These are phyloP conservation scores for Halictus quadricinctus DNA, from an alignment of 2,888 invertebrate genomes.

Conservation along the genomic window DNA sequence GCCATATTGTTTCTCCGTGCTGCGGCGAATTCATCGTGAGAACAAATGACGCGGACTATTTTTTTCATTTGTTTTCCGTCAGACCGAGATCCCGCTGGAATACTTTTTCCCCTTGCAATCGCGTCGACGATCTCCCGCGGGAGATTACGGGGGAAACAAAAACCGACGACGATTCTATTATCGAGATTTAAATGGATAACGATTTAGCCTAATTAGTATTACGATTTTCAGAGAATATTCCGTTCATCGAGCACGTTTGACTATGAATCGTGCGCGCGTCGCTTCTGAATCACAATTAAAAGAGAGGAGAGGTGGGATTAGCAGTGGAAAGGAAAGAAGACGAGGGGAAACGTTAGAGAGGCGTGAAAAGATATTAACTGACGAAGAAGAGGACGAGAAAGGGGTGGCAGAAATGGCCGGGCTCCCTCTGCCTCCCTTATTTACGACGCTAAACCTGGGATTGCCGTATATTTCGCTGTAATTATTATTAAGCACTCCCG, in stretches of 20 bases:
- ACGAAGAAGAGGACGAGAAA: constrained; percentile 28
- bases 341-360: not conserved
- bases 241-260: not conserved
- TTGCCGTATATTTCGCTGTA: constrained; percentile 65
- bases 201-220: not conserved
- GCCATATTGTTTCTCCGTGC: not conserved
- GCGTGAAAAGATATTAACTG: constrained; percentile 32
- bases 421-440: constrained; percentile 43
- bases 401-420: constrained; percentile 48
- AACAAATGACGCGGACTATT: not conserved
- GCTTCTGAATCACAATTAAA: constrained; percentile 61
- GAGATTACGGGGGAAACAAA: no score
- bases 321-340: constrained; percentile 23
- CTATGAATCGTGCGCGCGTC: constrained; percentile 32
- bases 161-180: not conserved
- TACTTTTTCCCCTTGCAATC: no score
- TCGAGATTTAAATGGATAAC: not conserved
- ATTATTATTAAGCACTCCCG: constrained; percentile 71
- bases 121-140: no score
- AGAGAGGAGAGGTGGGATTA: constrained; percentile 15
- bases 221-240: not conserved
- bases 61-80: not conserved
- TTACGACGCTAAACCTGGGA: constrained; percentile 52
- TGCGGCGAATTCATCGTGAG: not conserved
- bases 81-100: not conserved